Evolutionary conservation across 1,140 invertebrate genomes (phyloP).

Genomic region (Tetramorium simillimum): DNA sequence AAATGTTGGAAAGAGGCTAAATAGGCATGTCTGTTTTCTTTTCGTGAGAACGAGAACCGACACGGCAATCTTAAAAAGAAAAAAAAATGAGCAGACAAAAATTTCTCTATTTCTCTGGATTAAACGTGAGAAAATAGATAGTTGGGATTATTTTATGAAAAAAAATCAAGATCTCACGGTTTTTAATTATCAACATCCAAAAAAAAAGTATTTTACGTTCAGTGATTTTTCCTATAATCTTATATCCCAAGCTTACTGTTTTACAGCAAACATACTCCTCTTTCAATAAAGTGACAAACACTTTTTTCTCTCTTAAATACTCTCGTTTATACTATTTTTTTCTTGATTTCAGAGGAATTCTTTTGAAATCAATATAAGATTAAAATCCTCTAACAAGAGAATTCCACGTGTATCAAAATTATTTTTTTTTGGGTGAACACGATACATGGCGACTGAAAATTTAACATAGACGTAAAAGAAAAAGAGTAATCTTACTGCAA

Average conservation of each 20-base stretch:
- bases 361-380: too few species aligned
- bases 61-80: neutral
- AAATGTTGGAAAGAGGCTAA: conserved; percentile 16
- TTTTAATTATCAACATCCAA: neutral
- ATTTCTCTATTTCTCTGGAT: neutral
- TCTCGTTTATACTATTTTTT: too few species aligned
- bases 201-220: neutral
- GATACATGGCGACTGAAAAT: neutral
- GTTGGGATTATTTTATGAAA: neutral
- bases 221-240: too few species aligned
- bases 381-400: too few species aligned
- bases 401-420: too few species aligned
- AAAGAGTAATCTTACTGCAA: neutral
- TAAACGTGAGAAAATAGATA: neutral
- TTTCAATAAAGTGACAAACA: too few species aligned
- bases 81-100: neutral
- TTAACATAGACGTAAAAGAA: neutral
- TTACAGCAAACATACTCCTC: too few species aligned
- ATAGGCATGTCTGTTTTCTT: neutral
- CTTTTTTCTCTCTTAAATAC: too few species aligned
- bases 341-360: too few species aligned
- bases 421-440: too few species aligned
- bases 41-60: conserved; percentile 3
- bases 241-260: too few species aligned
- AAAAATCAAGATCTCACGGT: neutral